phyloP scores from a whole-genome alignment of 2,113 vertebrate species.

The Parotia lawesii region DNA sequence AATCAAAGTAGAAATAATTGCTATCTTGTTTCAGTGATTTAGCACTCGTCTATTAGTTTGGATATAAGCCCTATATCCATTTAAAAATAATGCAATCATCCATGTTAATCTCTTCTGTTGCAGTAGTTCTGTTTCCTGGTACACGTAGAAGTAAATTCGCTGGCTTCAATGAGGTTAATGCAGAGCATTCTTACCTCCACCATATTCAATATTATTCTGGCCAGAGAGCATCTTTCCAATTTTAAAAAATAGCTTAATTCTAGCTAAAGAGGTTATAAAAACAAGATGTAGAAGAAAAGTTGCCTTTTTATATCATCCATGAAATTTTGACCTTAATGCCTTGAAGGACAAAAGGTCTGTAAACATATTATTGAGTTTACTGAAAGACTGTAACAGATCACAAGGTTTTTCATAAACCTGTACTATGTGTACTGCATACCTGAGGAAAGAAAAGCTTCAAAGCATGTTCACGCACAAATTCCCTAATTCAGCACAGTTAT shows the following conservation, averaged over 20 bases:
- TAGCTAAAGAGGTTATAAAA: not conserved
- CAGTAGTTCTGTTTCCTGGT: not conserved
- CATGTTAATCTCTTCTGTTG: not conserved
- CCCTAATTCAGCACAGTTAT: not conserved
- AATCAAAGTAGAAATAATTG: not conserved
- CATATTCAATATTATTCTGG: not conserved
- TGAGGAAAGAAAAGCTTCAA: not conserved
- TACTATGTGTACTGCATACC: not conserved
- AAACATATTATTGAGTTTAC: not conserved
- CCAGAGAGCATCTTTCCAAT: not conserved
- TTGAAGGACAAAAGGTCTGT: not conserved
- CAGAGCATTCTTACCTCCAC: not conserved
- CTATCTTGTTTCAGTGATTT: not conserved
- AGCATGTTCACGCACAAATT: not conserved
- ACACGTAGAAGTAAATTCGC: not conserved
- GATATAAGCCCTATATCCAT: not conserved
- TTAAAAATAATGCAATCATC: not conserved
- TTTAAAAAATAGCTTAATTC: not conserved
- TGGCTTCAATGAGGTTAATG: not conserved
- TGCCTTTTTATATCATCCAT: not conserved
- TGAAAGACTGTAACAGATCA: not conserved
- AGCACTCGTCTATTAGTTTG: not conserved
- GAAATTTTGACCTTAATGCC: not conserved
- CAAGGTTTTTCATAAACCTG: not conserved
- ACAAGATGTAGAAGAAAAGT: not conserved